Conservation (phyloP, 1,140 invertebrate genomes). For the Globodera ellingtonae region DNA sequence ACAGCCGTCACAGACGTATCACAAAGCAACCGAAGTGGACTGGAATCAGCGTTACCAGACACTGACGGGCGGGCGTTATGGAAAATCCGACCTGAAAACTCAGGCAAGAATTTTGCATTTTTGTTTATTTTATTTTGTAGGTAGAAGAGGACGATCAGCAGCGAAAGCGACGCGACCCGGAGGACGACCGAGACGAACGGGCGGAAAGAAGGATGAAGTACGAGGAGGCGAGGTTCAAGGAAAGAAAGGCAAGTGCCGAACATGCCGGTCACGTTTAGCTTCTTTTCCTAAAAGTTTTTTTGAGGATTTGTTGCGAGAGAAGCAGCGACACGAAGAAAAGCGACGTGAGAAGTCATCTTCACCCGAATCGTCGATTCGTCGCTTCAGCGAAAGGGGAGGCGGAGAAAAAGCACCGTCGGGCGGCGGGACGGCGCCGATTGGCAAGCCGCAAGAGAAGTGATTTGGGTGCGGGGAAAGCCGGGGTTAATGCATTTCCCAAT, state of each 20-base stretch:
- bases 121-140: background rate
- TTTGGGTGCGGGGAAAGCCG: background rate
- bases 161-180: slow-evolving; percentile 13
- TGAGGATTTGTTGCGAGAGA: slow-evolving; percentile 15
- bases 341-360: slow-evolving; percentile 4
- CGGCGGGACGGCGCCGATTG: background rate
- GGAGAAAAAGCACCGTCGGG: background rate
- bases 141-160: background rate
- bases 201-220: slow-evolving; percentile 18
- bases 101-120: background rate
- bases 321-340: slow-evolving; percentile 13
- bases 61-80: slow-evolving; percentile 57
- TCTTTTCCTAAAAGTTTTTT: background rate
- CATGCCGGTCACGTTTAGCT: background rate
- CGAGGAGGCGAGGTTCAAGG: slow-evolving; percentile 21
- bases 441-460: background rate
- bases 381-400: background rate
- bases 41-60: slow-evolving; percentile 58
- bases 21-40: slow-evolving; percentile 47
- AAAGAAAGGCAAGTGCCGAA: slow-evolving; percentile 8
- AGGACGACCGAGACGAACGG: slow-evolving; percentile 22
- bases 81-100: slow-evolving; percentile 45
- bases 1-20: slow-evolving; percentile 12
- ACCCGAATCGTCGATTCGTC: slow-evolving; percentile 12
- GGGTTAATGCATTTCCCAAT: background rate